Evolutionary conservation across 2,888 invertebrate genomes (phyloP), one percentile per base, ranked within the genome.

Genomic region (Callimorpha dominula): DNA sequence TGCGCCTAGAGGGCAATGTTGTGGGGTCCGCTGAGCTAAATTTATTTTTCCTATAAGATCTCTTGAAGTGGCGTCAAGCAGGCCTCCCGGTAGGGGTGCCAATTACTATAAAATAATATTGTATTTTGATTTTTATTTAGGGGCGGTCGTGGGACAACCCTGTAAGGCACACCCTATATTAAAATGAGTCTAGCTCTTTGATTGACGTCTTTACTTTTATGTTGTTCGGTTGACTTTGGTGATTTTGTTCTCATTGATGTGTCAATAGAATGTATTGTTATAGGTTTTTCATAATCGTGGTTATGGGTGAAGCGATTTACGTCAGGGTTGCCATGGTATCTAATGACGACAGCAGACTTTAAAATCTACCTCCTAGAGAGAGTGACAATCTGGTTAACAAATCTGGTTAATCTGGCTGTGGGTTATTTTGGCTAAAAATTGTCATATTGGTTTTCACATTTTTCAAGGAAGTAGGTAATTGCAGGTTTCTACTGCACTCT

Each of bases 71-170:
- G 90, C 91, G 92, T 92, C 94, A 93, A 94, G 93, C 93, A 85
- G 92, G 84, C 86, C 86, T 84, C 89, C 89, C 95, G 87, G 90
- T 91, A 94, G 95, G 95, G 95, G 94, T 91, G 94, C 95, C 95
- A 95, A 95, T 95, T 95, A 95, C 92, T 88, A 90, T 85, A 88
- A 94, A 94, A 95, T 94, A 95, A 93, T 93, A 92, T 94, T 94
- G 87, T 94, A 93, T 93, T 94, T 93, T 90, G 86, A 90, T 93
- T 94, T 95, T 94, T 94, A 94, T 95, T 95, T 95, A 93, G 94
- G 95, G 95, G 95, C 93, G 94, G 93, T 92, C 93, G 94, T 94
- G 95, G 94, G 95, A 95, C 93, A 91, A 78, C 93, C 94, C 91
- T 94, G 95, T 89, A 91, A 95, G 88, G 92, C 85, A 95, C 90